Base-by-base conservation (phyloP, 2,797 vertebrate species). In the Loriculus beryllinus region DNA sequence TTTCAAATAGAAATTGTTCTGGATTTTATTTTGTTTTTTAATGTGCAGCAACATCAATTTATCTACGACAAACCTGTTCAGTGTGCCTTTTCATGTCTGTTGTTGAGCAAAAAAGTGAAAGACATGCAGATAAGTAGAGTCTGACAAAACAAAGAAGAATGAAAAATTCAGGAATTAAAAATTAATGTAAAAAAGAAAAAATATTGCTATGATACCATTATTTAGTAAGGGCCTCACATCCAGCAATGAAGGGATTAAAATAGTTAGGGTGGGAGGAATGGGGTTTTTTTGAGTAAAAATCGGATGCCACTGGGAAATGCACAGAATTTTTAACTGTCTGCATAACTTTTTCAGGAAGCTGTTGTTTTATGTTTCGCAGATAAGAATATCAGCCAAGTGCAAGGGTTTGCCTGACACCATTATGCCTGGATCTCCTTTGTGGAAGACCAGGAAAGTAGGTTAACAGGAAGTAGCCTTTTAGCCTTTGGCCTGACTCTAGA, bases 1-100 rank as follows among this genome's bases (percentile, higher is more conserved):
- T 94, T 95, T 95, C 22, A 23, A 91, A 84, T 72, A 84, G 39
- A 75, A 93, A 90, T 77, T 40, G 7, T 33, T 64, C 11, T 82
- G 18, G 17, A 25, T 9, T 70, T 56, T 54, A 69, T 51, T 40
- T 78, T 51, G 20, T 74, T 92, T 93, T 94, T 7, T 71, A 91
- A 96, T n/a, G 65, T 20, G 5, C 33, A 62, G 33, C 33, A 96
- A 45, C 22, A 54, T 75, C 19, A 22, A 51, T 87, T 80, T 82
- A 68, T 48, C 79, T 72, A 45, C 17, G 88, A 43, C 25, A 95
- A 80, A 74, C 48, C 33, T 81, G 69, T 91, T 95, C 81, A n/a
- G 33, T 81, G 63, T 79, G 76, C 49, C 70, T 63, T 93, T 89
- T 62, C 62, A 29, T 62, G n/a, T 72, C 43, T 87, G 33, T 25